phyloP scores from a whole-genome alignment of 2,888 invertebrate genomes.

The Pristionchus fissidentatus region DNA sequence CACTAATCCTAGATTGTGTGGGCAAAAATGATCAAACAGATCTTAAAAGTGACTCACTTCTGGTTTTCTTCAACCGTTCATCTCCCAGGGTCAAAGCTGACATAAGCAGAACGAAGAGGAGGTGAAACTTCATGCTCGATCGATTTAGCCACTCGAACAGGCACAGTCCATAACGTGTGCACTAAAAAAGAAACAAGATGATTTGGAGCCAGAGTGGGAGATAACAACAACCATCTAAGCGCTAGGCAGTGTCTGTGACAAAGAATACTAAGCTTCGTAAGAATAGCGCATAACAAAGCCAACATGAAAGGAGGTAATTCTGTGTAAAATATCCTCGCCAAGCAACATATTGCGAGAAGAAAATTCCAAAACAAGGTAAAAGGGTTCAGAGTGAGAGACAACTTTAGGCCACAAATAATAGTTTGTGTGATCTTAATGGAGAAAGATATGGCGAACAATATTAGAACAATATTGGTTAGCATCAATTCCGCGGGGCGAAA shows the following conservation, averaged over 20 bases:
- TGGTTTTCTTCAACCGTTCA: conserved; percentile 33
- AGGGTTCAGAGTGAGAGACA: too few relatives aligned
- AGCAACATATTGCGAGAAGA: too few relatives aligned
- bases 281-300: too few relatives aligned
- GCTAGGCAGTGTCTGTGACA: not conserved
- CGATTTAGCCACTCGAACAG: conserved; percentile 29
- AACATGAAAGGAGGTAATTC: too few relatives aligned
- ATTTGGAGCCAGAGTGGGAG: not conserved
- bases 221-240: not conserved
- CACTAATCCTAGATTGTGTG: conserved; percentile 1
- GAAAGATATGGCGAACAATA: too few relatives aligned
- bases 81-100: not conserved
- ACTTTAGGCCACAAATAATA: too few relatives aligned
- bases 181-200: not conserved
- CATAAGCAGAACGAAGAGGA: not conserved
- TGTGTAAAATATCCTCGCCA: too few relatives aligned
- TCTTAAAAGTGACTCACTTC: conserved; percentile 31
- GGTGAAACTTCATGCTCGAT: not conserved
- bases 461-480: too few relatives aligned
- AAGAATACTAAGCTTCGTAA: too few relatives aligned
- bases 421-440: too few relatives aligned
- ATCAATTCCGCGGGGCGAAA: too few relatives aligned
- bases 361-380: too few relatives aligned
- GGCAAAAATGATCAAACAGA: not conserved
- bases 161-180: conserved; percentile 12